These are phyloP conservation scores for Diabrotica balteata DNA, from an alignment of 2,888 invertebrate genomes.

Conservation along the genomic window DNA sequence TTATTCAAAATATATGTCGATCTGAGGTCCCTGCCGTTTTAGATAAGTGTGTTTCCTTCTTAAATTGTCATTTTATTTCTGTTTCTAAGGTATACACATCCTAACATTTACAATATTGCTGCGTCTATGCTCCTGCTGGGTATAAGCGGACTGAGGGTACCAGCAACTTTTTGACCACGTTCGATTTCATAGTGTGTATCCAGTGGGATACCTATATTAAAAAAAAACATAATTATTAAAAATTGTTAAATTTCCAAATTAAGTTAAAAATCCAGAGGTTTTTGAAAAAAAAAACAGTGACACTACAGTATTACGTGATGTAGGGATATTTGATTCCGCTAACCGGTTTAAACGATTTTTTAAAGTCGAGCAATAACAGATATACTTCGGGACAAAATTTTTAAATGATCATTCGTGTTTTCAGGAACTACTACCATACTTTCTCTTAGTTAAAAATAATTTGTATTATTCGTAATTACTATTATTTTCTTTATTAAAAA, in stretches of 20 bases:
- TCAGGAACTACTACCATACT: no score
- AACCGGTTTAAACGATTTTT: no score
- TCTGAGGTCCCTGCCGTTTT: constrained; percentile 34
- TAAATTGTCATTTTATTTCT: constrained; percentile 24
- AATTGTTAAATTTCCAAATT: no score
- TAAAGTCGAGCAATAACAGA: neutral
- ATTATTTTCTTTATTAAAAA: no score
- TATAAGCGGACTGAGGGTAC: constrained; percentile 81
- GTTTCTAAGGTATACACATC: constrained; percentile 17
- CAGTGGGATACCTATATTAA: constrained; percentile 68
- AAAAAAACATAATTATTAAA: neutral
- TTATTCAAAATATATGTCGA: constrained; percentile 39
- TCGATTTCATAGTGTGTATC: constrained; percentile 85
- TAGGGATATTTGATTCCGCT: no score
- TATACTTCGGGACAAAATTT: neutral
- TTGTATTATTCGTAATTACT: no score
- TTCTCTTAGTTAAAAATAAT: no score
- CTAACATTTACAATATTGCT: constrained; percentile 53
- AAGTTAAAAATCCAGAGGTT: no score
- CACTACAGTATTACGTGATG: no score
- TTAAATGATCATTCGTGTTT: no score
- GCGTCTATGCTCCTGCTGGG: constrained; percentile 59
- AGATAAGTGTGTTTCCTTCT: constrained; percentile 30
- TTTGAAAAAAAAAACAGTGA: no score
- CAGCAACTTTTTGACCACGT: constrained; percentile 77